phyloP scores from a whole-genome alignment of 2,888 invertebrate genomes.

The Mamestra brassicae region DNA sequence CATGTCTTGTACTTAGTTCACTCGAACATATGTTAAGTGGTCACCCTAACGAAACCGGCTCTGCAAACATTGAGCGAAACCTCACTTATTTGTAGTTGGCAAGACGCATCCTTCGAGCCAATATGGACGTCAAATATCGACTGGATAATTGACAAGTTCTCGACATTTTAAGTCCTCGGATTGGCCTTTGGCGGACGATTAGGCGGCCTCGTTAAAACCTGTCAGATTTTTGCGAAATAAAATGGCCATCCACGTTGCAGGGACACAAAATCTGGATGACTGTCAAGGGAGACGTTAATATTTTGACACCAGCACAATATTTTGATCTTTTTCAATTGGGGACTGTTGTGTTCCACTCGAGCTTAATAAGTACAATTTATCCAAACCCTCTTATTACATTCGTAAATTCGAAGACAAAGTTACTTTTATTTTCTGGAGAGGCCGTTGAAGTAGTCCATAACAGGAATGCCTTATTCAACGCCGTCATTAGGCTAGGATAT shows the following conservation, averaged over 20 bases:
- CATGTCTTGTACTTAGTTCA: constrained; percentile 38
- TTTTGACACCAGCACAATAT: not conserved
- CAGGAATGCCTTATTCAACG: constrained; percentile 44
- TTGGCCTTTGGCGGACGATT: constrained; percentile 23
- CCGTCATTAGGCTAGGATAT: constrained; percentile 21
- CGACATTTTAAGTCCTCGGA: constrained; percentile 24
- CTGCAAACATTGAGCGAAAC: constrained; percentile 53
- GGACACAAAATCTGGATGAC: constrained; percentile 27
- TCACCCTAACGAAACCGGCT: constrained; percentile 64
- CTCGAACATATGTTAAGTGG: constrained; percentile 57
- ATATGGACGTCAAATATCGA: constrained; percentile 44
- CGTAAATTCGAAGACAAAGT: constrained; percentile 1
- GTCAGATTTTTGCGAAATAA: constrained; percentile 34
- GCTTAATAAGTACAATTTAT: not conserved
- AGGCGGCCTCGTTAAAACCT: constrained; percentile 11
- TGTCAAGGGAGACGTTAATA: constrained; percentile 15
- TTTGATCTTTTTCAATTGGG: not conserved
- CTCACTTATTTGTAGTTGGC: constrained; percentile 55
- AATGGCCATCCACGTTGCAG: constrained; percentile 9
- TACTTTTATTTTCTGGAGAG: constrained; percentile 36
- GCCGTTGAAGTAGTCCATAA: constrained; percentile 7
- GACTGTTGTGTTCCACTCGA: not conserved
- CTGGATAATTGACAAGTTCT: constrained; percentile 43
- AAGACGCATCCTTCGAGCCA: constrained; percentile 42
- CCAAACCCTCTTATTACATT: too few species aligned